Percentiles rank a stretch among this genome's conserved stretches.
phyloP scores from a whole-genome alignment of 1,140 invertebrate genomes.

The Drosophila subobscura region DNA sequence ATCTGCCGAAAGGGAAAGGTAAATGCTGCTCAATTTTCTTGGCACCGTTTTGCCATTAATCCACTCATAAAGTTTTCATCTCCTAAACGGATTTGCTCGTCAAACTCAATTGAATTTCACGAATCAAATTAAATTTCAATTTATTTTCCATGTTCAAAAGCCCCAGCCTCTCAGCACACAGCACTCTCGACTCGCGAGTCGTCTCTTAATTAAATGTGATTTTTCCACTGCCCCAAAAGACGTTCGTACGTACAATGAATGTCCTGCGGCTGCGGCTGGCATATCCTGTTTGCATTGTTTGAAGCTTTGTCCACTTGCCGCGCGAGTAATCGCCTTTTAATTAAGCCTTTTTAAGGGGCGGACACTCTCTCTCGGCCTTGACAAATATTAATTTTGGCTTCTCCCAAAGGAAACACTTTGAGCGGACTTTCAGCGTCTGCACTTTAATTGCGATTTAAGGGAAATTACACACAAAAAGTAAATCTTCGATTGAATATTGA shows the following conservation, averaged over 20 bases:
- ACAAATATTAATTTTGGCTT: constrained; percentile 50
- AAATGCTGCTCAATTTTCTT: no score
- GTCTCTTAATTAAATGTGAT: constrained; percentile 44
- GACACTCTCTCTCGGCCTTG: constrained; percentile 26
- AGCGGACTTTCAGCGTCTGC: background rate
- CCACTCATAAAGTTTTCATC: no score
- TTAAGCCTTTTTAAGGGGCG: constrained; percentile 52
- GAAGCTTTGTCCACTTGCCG: constrained; percentile 6
- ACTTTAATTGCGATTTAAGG: constrained; percentile 35
- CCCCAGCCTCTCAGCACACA: constrained; percentile 1
- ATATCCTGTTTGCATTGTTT: constrained; percentile 47
- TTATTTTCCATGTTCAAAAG: constrained; percentile 23
- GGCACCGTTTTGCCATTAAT: no score
- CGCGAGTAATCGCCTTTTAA: constrained; percentile 63
- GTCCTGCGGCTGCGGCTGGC: constrained; percentile 22
- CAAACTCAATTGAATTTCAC: constrained; percentile 24
- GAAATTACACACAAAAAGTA: no score
- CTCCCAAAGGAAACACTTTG: constrained; percentile 41
- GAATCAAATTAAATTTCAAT: constrained; percentile 36
- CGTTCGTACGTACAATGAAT: constrained; percentile 10
- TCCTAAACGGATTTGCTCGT: background rate
- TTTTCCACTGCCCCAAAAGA: constrained; percentile 38
- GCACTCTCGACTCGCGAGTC: constrained; percentile 21
- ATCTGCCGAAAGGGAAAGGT: no score
- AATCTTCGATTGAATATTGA: no score